Base-by-base conservation (phyloP, 2,888 invertebrate genomes). In the Chrysolina americana region DNA sequence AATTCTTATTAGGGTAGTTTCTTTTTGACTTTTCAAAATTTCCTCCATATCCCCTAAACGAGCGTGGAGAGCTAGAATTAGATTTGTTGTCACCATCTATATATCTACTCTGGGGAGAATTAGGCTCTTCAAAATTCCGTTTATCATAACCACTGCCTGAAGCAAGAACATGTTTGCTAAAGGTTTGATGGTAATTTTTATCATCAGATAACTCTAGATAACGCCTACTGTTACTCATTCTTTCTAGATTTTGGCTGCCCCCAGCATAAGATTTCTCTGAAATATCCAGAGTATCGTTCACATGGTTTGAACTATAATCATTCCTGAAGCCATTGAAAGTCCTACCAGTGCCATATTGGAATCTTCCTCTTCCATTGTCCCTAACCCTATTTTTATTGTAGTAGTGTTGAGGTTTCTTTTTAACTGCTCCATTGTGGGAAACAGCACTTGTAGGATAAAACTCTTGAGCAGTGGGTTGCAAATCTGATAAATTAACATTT, bases 391-490 rank as follows among this genome's bases (percentile, higher is more conserved):
- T 75, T 59, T 69, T 76, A 68, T 73, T 78, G 64, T 73, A 70
- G 41, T 74, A 36, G 41, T 74, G 70, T 64, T 75, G 75, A 47
- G 77, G 63, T 63, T 71, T 79, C 62, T 79, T 81, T 64, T 76
- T 76, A n/a, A 81, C 66, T 63, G 76, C 78, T 62, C 76, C 75
- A 73, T 76, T 78, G 66, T 62, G 65, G n/a, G 71, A 76, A 48
- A 70, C 56, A 28, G 63, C 9, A 64, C 56, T 44, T 73, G 65
- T 71, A 19, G 81, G 81, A 73, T 77, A 70, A 72, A 81, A 81
- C 68, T 80, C 82, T 70, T 79, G 78, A 53, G 80, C 82, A 59
- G 78, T 79, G 47, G 81, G 79, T 66, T 80, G 76, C 65, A 81
- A 74, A 21, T 74, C 76, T 53, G 68, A 68, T 8, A 53, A 68